Evolutionary conservation across 2,888 invertebrate genomes (phyloP), one percentile per base, ranked within the genome.

Genomic region (Cotesia congregata): DNA sequence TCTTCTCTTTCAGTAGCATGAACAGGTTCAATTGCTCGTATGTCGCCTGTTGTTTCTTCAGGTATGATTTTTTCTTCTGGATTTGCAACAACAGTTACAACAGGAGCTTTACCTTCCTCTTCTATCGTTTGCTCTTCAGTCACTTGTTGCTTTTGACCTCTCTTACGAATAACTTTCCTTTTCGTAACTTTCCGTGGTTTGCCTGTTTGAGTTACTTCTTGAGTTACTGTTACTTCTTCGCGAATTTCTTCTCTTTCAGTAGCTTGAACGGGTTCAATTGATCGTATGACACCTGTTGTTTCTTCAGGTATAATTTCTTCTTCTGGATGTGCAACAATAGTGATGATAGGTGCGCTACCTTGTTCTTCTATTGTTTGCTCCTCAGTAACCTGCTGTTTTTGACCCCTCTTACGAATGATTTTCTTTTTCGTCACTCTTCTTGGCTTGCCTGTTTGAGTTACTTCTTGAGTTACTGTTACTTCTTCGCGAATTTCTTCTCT

Each of bases 281-380:
- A 6, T 30, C 75, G 70, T 6, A 79, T 64, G 2, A 74, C 67
- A 5, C 77, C 68, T 1, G 77, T 81, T 0, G 68, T 76, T 12
- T 82, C 81, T 1, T 82, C 75, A 3, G 75, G 77, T 30, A 83
- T 72, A 0, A 80, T 60, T 77, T 74, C 77, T 30, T 81, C 83
- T 17, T 80, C 83, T 61, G 85, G 86, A 61, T 77, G 86, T 78
- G 85, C 87, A 64, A 89, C 85, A 80, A 67, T 61, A 7, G 61
- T 39, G 17, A 15, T 60, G 0, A 75, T 9, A 6, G 77, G 77
- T 0, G 74, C 68, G 59, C 88, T 90, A 65, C 90, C 90, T 79
- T 90, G 90, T 80, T 90, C 91, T 82, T 90, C 90, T 61, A 90
- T 87, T 20, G 90, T 90, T 1, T 88, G 80, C 41, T 91, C 81